phyloP scores from a whole-genome alignment of 2,797 vertebrate genomes.

The Erethizon dorsatum region DNA sequence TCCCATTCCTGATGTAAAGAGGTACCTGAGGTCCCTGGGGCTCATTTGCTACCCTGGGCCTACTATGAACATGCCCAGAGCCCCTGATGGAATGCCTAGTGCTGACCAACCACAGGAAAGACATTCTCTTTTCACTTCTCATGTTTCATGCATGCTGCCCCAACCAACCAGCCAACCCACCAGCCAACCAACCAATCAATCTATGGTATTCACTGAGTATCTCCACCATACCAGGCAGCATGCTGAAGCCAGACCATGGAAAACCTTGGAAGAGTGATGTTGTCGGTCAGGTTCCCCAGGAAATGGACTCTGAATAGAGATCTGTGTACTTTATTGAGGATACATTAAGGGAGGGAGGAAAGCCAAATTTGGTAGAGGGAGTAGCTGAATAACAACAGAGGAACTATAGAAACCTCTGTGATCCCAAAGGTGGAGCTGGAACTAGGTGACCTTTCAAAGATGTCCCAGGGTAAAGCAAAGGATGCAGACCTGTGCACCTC shows the following conservation, averaged over 20 bases:
- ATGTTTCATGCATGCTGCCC: too few species aligned
- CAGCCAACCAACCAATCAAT: background rate
- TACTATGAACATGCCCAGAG: background rate
- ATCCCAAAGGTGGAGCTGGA: background rate
- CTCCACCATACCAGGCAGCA: rapidly evolving
- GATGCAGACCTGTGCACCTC: background rate
- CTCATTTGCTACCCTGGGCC: background rate
- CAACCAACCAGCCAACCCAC: background rate
- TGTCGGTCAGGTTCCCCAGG: background rate
- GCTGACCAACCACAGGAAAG: background rate
- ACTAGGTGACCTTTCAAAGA: background rate
- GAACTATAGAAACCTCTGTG: background rate
- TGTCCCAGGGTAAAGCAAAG: background rate
- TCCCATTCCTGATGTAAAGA: background rate
- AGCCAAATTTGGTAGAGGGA: background rate
- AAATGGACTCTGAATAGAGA: background rate
- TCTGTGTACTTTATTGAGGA: background rate
- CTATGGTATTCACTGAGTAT: background rate
- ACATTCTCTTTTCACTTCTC: background rate
- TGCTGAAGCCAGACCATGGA: background rate
- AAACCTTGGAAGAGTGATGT: rapidly evolving
- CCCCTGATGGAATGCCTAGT: background rate
- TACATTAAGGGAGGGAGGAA: background rate
- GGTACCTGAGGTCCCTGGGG: background rate
- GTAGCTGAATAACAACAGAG: rapidly evolving